Evolutionary conservation across 1,140 invertebrate species (phyloP).

Genomic region (Bathynomus jamesi): DNA sequence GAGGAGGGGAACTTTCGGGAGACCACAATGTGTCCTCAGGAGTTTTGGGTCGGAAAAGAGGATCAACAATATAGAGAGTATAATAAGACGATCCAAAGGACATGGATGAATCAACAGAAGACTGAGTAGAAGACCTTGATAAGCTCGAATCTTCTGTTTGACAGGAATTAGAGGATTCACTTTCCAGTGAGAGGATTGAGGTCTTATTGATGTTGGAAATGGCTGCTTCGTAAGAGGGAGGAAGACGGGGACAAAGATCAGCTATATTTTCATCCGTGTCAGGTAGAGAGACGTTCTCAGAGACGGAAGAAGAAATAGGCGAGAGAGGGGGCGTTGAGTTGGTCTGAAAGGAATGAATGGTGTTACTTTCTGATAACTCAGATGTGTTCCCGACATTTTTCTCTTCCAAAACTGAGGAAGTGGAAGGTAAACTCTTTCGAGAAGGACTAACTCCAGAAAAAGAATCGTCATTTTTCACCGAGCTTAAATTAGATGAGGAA

Average conservation of each 20-base stretch:
- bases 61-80: conserved; percentile 29
- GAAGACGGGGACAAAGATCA: conserved; percentile 11
- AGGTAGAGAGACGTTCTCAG: not conserved
- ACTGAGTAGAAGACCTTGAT: conserved; percentile 20
- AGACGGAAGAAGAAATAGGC: not conserved
- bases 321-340: not conserved
- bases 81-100: conserved; percentile 36
- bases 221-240: not conserved
- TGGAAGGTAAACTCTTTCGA: too few relatives aligned
- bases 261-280: not conserved
- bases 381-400: too few relatives aligned
- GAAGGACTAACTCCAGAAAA: too few relatives aligned
- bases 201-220: not conserved
- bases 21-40: conserved; percentile 27
- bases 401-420: too few relatives aligned
- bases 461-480: too few relatives aligned
- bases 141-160: not conserved
- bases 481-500: too few relatives aligned
- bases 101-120: conserved; percentile 21
- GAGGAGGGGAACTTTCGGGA: conserved; percentile 23
- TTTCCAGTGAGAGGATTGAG: not conserved
- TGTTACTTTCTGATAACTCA: too few relatives aligned
- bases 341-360: too few relatives aligned
- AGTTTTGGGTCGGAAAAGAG: conserved; percentile 14
- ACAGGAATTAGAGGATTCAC: not conserved